A percentile compares a stretch with the other conserved stretches of the same genome.
Evolutionary conservation across 2,113 vertebrate genomes (phyloP).

Genomic region (Dipodomys stephensi): DNA sequence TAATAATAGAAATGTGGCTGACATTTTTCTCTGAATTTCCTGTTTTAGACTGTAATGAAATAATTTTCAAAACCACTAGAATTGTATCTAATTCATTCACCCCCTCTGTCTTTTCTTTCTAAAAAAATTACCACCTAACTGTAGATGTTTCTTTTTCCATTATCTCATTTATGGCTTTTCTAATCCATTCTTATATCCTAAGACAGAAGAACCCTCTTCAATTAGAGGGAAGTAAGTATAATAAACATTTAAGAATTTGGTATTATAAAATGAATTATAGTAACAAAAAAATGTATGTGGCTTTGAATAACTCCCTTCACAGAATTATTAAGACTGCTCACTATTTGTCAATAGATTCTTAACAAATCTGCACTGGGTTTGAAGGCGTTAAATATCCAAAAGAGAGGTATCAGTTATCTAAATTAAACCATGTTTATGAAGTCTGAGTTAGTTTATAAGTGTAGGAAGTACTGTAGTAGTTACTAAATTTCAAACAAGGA

Average conservation of each 20-base stretch:
- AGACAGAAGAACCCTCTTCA: not conserved
- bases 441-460: not conserved
- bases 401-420: not conserved
- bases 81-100: not conserved
- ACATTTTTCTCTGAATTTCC: no score
- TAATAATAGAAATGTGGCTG: no score
- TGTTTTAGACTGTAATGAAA: not conserved
- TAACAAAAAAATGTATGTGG: constrained; percentile 21
- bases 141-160: not conserved
- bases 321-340: not conserved
- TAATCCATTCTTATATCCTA: constrained; percentile 7
- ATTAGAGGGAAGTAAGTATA: constrained; percentile 43
- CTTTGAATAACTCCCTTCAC: not conserved
- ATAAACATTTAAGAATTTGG: not conserved
- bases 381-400: not conserved
- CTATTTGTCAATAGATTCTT: not conserved
- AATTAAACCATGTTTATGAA: not conserved
- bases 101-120: not conserved
- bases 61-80: constrained; percentile 20
- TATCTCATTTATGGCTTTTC: constrained; percentile 29
- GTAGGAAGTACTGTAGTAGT: not conserved
- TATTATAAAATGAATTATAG: constrained; percentile 27
- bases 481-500: not conserved
- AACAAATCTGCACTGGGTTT: not conserved
- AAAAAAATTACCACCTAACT: constrained; percentile 31